Conservation (phyloP, 1,140 invertebrate species). For the Drosophila simulans region DNA sequence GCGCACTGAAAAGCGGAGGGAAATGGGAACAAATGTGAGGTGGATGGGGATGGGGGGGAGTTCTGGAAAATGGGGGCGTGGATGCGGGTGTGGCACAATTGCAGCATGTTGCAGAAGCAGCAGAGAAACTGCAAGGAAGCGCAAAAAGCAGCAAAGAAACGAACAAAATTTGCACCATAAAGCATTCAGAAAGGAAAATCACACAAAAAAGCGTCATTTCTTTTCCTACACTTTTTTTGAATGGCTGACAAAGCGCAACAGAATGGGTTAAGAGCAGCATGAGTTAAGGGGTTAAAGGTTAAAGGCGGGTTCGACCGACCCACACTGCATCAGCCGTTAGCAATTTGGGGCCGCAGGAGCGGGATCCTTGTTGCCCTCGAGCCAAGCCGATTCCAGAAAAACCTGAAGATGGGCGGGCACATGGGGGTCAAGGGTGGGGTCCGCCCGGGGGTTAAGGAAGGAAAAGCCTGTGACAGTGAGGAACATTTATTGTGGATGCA, state of each 20-base stretch:
- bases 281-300: slow-evolving; percentile 4
- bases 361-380: slow-evolving; percentile 39
- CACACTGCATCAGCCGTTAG: slow-evolving; percentile 39
- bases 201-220: slow-evolving; percentile 13
- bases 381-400: slow-evolving; percentile 11
- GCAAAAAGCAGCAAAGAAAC: slow-evolving; percentile 41
- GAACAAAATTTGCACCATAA: slow-evolving; percentile 57
- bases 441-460: no score
- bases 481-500: slow-evolving; percentile 51
- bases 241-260: slow-evolving; percentile 68
- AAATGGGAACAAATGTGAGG: slow-evolving; percentile 6
- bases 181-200: slow-evolving; percentile 39
- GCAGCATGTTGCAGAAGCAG: slow-evolving; percentile 59
- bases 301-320: not conserved
- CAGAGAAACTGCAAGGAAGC: slow-evolving; percentile 40
- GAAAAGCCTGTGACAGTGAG: slow-evolving; percentile 33
- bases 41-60: not conserved
- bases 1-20: not conserved
- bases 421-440: slow-evolving; percentile 1
- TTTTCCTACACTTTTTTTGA: slow-evolving; percentile 8
- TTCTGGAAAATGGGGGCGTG: slow-evolving; percentile 4
- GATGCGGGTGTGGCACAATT: slow-evolving; percentile 57
- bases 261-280: slow-evolving; percentile 22
- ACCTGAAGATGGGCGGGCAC: slow-evolving; percentile 27
- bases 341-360: slow-evolving; percentile 3